phyloP scores from a whole-genome alignment of 2,888 invertebrate genomes.

The Stratiomys singularior region DNA sequence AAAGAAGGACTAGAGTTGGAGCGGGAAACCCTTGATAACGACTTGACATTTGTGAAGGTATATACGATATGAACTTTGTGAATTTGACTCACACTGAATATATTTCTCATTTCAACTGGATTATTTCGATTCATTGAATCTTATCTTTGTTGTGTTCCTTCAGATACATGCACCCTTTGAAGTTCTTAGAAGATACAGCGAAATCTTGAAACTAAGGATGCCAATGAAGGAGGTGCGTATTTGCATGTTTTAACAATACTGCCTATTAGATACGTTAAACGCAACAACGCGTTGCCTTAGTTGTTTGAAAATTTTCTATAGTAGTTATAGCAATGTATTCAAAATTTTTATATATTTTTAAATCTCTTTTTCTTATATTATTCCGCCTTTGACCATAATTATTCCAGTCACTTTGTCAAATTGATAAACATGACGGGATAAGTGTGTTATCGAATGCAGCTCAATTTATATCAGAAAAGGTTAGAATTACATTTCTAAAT shows the following conservation, averaged over 20 bases:
- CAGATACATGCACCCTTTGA: conserved; percentile 87
- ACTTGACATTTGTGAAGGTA: conserved; percentile 82
- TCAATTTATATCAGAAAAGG: conserved; percentile 74
- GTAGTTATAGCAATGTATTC: background rate
- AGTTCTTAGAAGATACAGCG: conserved; percentile 87
- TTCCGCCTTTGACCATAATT: conserved; percentile 17
- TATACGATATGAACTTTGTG: background rate
- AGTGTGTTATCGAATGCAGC: conserved; percentile 75
- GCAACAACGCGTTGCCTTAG: background rate
- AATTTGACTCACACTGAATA: too few species aligned
- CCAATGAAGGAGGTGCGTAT: conserved; percentile 86
- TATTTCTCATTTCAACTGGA: too few species aligned
- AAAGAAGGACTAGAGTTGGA: conserved; percentile 81
- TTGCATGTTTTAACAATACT: background rate
- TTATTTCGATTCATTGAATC: too few species aligned
- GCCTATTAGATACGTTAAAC: too few species aligned
- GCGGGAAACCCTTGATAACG: conserved; percentile 74
- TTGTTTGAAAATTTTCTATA: conserved; percentile 3
- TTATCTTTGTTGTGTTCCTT: conserved; percentile 58
- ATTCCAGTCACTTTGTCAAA: conserved; percentile 71
- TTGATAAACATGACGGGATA: conserved; percentile 70
- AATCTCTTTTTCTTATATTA: conserved; percentile 41
- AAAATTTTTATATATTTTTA: conserved; percentile 44
- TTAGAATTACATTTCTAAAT: conserved; percentile 58
- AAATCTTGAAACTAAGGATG: conserved; percentile 91